Conservation (phyloP, 2,888 invertebrate species). For the Erebia ligea region DNA sequence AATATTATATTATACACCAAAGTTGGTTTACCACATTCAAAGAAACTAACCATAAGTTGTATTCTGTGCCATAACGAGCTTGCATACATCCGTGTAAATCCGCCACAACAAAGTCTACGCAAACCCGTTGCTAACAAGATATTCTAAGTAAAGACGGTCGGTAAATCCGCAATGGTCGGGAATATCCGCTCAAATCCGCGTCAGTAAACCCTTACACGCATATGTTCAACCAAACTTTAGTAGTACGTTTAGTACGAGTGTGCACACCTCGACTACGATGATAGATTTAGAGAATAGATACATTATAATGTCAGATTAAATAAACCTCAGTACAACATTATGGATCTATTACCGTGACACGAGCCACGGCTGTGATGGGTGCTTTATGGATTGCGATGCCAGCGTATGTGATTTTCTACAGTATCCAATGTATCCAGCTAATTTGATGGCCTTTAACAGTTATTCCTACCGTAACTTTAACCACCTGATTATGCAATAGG, state of each 20-base stretch:
- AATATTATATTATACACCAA: background rate
- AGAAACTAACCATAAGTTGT: slow-evolving; percentile 29
- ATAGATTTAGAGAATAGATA: too few species aligned
- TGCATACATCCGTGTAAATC: slow-evolving; percentile 8
- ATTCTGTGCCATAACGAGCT: background rate
- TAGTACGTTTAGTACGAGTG: too few species aligned
- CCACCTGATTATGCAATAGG: too few species aligned
- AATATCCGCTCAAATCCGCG: background rate
- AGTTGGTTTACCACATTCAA: background rate
- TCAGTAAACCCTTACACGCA: slow-evolving; percentile 2
- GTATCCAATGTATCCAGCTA: too few species aligned
- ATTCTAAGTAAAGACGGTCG: slow-evolving; percentile 8
- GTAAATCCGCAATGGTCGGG: background rate
- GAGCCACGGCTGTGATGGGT: too few species aligned
- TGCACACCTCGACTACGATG: too few species aligned
- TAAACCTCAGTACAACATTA: too few species aligned
- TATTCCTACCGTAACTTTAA: too few species aligned
- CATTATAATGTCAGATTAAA: background rate
- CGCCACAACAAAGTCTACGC: slow-evolving; percentile 2
- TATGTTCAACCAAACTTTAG: background rate
- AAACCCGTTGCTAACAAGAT: slow-evolving; percentile 15
- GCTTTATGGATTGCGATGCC: too few species aligned
- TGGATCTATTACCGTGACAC: too few species aligned
- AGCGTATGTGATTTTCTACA: too few species aligned
- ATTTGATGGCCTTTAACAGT: too few species aligned